phyloP scores from a whole-genome alignment of 92 coral and sea anemone genomes.

The Porites lobata region DNA sequence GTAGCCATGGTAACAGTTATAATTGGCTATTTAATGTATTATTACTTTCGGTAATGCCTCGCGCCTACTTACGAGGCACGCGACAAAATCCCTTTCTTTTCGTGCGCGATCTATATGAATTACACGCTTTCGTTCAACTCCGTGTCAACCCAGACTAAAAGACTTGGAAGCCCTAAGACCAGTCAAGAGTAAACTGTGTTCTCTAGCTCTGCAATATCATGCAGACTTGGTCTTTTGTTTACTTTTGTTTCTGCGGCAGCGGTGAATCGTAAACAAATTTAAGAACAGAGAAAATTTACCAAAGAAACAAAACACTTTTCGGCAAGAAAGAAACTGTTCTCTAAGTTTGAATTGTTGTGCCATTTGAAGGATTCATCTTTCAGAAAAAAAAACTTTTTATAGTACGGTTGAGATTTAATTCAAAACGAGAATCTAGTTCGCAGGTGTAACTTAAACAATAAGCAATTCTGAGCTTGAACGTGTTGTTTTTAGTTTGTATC shows the following conservation, averaged over 20 bases:
- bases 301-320: background rate
- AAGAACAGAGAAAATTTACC: background rate
- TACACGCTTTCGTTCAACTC: no score
- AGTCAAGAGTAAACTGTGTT: background rate
- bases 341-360: no score
- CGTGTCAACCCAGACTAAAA: background rate
- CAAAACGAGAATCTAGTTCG: background rate
- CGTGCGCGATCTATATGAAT: background rate
- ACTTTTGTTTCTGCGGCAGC: background rate
- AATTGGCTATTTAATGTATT: background rate
- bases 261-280: background rate
- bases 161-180: background rate
- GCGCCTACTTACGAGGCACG: constrained; percentile 7
- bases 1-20: constrained; percentile 18
- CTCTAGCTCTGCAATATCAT: background rate
- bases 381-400: background rate
- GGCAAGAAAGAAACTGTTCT: background rate
- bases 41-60: constrained; percentile 2
- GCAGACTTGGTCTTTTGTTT: background rate
- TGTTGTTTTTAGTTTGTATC: constrained; percentile 24
- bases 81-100: background rate
- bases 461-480: constrained; percentile 19
- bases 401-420: constrained; percentile 15
- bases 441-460: constrained; percentile 52
- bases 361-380: background rate